Evolutionary conservation across 2,797 vertebrate species (phyloP), one percentile per base, ranked within the genome.

Genomic region (Smutsia temminckii): DNA sequence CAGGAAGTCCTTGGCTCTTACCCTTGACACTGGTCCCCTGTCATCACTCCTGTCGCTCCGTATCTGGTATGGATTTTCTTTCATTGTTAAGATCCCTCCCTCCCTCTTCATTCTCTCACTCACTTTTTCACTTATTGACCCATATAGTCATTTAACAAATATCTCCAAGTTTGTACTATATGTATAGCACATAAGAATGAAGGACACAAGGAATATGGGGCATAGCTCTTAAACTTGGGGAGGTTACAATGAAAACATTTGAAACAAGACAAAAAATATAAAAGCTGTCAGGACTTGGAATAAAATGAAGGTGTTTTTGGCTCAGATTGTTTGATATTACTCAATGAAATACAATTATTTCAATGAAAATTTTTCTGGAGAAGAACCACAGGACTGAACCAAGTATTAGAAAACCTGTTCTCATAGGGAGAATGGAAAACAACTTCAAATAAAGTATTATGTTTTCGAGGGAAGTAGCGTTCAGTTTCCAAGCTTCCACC

Each of bases 371-470:
- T 74, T 80, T 93, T 57, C 53, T 78, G 55, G 94, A 85, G 71
- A 95, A 89, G 53, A 90, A 37, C 14, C 51, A 74, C 6, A 68
- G 40, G 64, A 69, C 8, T 29, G 63, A 88, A 57, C n/a, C 25
- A 77, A 78, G 66, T 74, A 20, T n/a, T 85, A 46, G 49, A 72
- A 97, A 90, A 20, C 34, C 77, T 83, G 55, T 86, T 86, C 49
- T 69, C 14, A 40, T 1, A 72, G 12, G 46, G 29, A 79, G 27
- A 61, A 85, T 61, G 34, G 61, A 71, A 79, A 8, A 32, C 27
- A 91, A 68, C 37, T 72, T 64, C 63, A 96, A 75, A 84, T 37
- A 64, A 93, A 95, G 78, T 59, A 57, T 12, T 78, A 77, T 59
- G n/a, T 53, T 71, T 93, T 79, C 72, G 51, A 86, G n/a, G 61